Conservation (phyloP, 2,797 vertebrate genomes). For the Pelodytes ibericus region DNA sequence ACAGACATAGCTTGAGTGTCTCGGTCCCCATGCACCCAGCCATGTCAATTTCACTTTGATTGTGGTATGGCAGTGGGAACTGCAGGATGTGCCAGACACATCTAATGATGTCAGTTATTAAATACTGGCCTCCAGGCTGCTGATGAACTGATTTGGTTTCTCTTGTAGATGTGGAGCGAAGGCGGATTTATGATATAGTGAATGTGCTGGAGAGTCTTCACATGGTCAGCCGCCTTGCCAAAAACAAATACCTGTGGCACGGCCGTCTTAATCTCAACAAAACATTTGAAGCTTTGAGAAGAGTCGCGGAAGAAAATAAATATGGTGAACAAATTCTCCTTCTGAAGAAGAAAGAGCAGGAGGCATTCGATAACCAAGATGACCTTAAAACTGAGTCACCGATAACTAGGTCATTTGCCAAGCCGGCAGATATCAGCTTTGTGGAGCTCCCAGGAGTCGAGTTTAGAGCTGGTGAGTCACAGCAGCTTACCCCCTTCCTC, state of each 20-base stretch:
- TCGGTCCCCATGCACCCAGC: too few relatives aligned
- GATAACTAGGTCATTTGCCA: conserved; percentile 59
- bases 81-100: too few relatives aligned
- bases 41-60: too few relatives aligned
- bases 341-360: conserved; percentile 80
- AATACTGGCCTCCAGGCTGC: too few relatives aligned
- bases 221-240: conserved; percentile 95
- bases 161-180: conserved; percentile 85
- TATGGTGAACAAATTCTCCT: conserved; percentile 88
- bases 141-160: neutral
- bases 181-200: conserved; percentile 96
- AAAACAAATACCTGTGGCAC: conserved; percentile 93
- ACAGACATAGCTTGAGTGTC: too few relatives aligned
- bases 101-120: too few relatives aligned
- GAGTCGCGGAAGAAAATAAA: conserved; percentile 81
- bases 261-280: conserved; percentile 84
- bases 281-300: conserved; percentile 83
- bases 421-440: conserved; percentile 82
- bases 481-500: too few relatives aligned
- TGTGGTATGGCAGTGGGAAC: too few relatives aligned
- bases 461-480: conserved; percentile 84
- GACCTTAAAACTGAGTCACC: conserved; percentile 75
- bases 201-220: conserved; percentile 95
- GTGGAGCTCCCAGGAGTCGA: conserved; percentile 90
- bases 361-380: conserved; percentile 71